These are phyloP conservation scores for Mamestra brassicae DNA, from an alignment of 2,888 invertebrate genomes.

Conservation along the genomic window DNA sequence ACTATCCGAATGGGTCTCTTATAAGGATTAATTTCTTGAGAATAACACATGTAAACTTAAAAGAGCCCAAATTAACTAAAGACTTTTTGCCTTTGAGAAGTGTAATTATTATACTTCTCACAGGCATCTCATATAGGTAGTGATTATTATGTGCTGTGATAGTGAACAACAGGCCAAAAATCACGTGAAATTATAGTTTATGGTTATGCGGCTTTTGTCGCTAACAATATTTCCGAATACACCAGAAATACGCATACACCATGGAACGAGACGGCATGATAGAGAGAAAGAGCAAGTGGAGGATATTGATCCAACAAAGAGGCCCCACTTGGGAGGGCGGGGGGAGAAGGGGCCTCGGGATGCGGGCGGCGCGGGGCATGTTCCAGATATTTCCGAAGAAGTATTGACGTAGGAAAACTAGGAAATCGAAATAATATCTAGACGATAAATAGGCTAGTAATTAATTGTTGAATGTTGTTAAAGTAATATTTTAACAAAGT, in stretches of 20 bases:
- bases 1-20: too few species aligned
- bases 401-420: constrained; percentile 38
- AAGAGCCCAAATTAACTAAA: too few species aligned
- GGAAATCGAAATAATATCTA: background rate
- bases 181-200: too few species aligned
- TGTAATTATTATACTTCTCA: background rate
- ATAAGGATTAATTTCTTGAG: too few species aligned
- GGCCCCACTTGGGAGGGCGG: constrained; percentile 37
- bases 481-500: too few species aligned
- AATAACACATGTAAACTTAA: too few species aligned
- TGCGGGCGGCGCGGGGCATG: constrained; percentile 19
- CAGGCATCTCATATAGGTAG: too few species aligned
- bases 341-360: background rate
- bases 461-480: too few species aligned
- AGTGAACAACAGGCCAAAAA: too few species aligned
- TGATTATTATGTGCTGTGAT: too few species aligned
- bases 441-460: background rate
- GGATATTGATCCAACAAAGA: constrained; percentile 64
- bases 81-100: background rate
- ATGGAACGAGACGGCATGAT: constrained; percentile 49
- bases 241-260: constrained; percentile 28
- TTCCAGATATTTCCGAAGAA: constrained; percentile 54
- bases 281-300: constrained; percentile 35
- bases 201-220: background rate
- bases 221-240: constrained; percentile 49